These are phyloP conservation scores for Acanthochromis polyacanthus DNA, from an alignment of 2,113 vertebrate genomes.

Conservation along the genomic window DNA sequence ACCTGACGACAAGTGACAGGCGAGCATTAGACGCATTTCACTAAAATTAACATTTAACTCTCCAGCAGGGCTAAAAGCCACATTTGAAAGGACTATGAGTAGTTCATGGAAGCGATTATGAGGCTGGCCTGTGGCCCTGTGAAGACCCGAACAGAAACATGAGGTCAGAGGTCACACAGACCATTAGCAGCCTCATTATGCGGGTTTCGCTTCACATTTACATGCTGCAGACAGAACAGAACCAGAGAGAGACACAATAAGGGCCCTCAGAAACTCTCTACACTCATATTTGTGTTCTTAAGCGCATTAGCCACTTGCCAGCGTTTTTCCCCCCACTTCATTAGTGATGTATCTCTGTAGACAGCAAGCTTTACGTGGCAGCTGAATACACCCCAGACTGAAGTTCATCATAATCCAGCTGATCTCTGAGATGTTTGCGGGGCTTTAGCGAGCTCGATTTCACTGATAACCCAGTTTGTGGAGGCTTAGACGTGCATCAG, in stretches of 20 bases:
- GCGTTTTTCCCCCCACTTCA: conserved; percentile 39
- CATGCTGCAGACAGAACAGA: conserved; percentile 40
- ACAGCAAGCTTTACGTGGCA: conserved; percentile 51
- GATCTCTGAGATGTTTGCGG: conserved; percentile 69
- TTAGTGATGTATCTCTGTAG: conserved; percentile 47
- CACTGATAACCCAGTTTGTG: conserved; percentile 69
- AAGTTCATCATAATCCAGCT: conserved; percentile 71
- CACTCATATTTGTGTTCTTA: conserved; percentile 32
- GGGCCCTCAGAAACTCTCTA: conserved; percentile 8
- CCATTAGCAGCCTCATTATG: conserved; percentile 81
- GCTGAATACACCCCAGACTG: conserved; percentile 65
- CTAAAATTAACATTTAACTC: conserved; percentile 83
- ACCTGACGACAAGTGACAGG: conserved; percentile 86
- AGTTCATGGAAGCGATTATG: conserved; percentile 85
- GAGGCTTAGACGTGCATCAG: conserved; percentile 58
- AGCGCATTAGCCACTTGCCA: conserved; percentile 59
- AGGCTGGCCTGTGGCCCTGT: conserved; percentile 61
- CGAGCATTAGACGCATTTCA: conserved; percentile 80
- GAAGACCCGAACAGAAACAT: conserved; percentile 70
- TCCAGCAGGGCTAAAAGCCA: conserved; percentile 78
- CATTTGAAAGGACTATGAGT: conserved; percentile 76
- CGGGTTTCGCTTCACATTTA: conserved; percentile 69
- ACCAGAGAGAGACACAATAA: conserved; percentile 34
- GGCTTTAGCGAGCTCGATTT: conserved; percentile 62
- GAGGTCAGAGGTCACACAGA: conserved; percentile 73